Conservation (phyloP, 2,797 vertebrate species). For the Pipistrellus nathusii region DNA sequence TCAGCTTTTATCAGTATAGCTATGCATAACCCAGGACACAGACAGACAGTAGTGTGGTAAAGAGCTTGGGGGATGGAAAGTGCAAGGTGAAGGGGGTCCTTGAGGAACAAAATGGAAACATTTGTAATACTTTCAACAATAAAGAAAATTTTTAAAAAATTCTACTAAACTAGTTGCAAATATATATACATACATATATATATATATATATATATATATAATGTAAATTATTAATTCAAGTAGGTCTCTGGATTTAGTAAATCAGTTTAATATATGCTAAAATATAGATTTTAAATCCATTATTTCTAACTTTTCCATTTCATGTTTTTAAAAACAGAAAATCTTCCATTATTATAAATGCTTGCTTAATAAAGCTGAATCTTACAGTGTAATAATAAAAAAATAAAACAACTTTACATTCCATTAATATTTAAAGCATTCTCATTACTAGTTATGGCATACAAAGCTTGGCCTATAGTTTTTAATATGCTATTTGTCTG, state of each 20-base stretch:
- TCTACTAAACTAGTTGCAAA: neutral
- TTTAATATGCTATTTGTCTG: neutral
- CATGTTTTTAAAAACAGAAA: neutral
- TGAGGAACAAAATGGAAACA: too few species aligned
- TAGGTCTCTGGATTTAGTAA: neutral
- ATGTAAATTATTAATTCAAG: neutral
- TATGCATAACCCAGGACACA: too few species aligned
- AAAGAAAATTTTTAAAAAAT: neutral
- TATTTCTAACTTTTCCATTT: neutral
- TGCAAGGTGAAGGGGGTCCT: too few species aligned
- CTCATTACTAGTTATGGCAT: neutral
- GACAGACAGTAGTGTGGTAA: too few species aligned
- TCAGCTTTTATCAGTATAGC: too few species aligned
- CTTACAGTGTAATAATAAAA: neutral
- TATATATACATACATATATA: neutral
- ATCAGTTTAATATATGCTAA: neutral
- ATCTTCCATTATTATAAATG: neutral
- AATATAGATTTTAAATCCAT: neutral
- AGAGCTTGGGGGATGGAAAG: too few species aligned
- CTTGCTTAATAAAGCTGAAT: conserved; percentile 21
- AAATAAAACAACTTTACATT: neutral
- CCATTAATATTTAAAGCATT: neutral
- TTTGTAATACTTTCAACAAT: too few species aligned
- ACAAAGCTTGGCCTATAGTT: neutral
- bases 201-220: neutral